These are phyloP conservation scores for Chironomus riparius DNA, from an alignment of 2,888 invertebrate genomes.

Conservation along the genomic window DNA sequence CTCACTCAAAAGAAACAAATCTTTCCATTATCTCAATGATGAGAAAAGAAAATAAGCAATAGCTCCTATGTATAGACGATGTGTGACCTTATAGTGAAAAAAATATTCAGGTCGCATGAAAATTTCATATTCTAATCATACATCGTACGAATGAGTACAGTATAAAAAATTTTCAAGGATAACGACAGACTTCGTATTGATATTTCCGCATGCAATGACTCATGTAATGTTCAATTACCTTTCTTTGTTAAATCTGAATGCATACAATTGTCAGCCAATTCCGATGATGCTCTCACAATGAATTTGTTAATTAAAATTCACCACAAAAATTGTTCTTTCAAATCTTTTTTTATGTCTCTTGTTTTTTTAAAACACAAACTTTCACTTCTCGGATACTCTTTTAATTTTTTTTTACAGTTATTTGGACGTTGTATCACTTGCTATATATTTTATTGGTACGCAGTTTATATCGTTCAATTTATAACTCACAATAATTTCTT, in stretches of 20 bases:
- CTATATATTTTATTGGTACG: background rate
- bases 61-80: background rate
- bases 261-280: constrained; percentile 21
- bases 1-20: no score
- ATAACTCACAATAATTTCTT: no score
- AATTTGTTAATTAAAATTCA: background rate
- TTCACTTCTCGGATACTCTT: constrained; percentile 10
- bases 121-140: background rate
- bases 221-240: constrained; percentile 2
- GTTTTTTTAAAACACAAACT: background rate
- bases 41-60: no score
- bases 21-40: no score
- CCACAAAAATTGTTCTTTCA: background rate
- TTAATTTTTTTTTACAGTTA: background rate
- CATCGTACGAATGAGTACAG: background rate
- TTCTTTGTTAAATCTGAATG: constrained; percentile 22
- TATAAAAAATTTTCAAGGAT: background rate
- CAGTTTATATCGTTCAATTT: no score
- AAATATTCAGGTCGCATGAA: background rate
- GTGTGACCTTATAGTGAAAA: background rate
- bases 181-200: background rate
- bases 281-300: constrained; percentile 4
- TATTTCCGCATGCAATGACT: background rate
- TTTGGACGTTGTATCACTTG: background rate
- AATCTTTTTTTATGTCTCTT: background rate